Percentiles rank a stretch among this genome's conserved stretches.
Conservation (phyloP, 2,888 invertebrate genomes). For the Sarcophaga rosellei region DNA sequence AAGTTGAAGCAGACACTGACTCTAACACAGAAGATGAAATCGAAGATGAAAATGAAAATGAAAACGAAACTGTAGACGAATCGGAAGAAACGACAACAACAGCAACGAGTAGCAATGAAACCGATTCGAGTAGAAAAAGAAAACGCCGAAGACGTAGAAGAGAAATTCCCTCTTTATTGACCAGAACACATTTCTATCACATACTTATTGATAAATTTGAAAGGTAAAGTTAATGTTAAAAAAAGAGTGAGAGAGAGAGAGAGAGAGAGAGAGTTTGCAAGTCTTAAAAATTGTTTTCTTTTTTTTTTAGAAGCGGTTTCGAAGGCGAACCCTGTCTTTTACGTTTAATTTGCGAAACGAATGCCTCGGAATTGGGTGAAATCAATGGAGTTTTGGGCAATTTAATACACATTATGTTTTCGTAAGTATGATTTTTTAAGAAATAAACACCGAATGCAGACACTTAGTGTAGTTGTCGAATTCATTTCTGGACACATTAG, state of each 20-base stretch:
- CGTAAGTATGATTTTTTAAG: constrained; percentile 82
- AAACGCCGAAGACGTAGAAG: constrained; percentile 50
- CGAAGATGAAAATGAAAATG: neutral
- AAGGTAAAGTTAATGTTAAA: constrained; percentile 69
- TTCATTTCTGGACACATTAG: too few relatives aligned
- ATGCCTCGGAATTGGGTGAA: constrained; percentile 78
- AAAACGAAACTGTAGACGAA: constrained; percentile 3
- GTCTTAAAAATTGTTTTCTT: neutral
- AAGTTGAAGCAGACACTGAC: neutral
- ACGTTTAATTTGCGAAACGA: constrained; percentile 86
- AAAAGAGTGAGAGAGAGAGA: too few relatives aligned
- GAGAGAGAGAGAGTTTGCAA: neutral
- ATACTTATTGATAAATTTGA: constrained; percentile 76
- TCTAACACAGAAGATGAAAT: neutral
- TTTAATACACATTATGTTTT: constrained; percentile 85
- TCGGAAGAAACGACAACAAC: neutral
- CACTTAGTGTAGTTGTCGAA: too few relatives aligned
- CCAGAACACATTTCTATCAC: constrained; percentile 75
- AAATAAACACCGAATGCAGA: too few relatives aligned
- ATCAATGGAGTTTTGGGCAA: constrained; percentile 86
- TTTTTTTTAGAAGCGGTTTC: constrained; percentile 80
- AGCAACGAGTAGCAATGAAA: constrained; percentile 1
- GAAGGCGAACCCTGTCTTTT: constrained; percentile 85
- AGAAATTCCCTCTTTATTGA: constrained; percentile 71
- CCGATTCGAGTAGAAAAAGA: constrained; percentile 40